phyloP scores from a whole-genome alignment of 92 coral and sea anemone genomes.

The Porites cylindrica region DNA sequence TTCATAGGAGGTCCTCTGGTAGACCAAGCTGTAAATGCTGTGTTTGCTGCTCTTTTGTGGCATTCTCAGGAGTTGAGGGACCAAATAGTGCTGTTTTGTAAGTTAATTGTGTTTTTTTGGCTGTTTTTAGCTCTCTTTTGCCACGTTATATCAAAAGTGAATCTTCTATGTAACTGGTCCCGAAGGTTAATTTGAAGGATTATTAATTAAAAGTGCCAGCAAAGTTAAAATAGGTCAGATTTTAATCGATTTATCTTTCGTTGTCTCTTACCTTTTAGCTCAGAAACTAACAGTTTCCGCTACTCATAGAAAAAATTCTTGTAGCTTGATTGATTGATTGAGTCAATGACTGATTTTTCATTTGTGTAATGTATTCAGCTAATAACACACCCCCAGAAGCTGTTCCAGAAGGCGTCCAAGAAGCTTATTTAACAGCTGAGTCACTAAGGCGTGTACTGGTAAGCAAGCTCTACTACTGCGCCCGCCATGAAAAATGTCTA shows the following conservation, averaged over 20 bases:
- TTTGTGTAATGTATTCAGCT: constrained; percentile 53
- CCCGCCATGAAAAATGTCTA: neutral
- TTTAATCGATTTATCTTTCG: too few relatives aligned
- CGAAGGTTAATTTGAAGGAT: too few relatives aligned
- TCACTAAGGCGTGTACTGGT: constrained; percentile 93
- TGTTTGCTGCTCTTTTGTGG: constrained; percentile 96
- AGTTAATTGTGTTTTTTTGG: constrained; percentile 5
- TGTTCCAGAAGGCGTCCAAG: constrained; percentile 89
- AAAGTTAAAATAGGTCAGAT: too few relatives aligned
- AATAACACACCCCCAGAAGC: constrained; percentile 92
- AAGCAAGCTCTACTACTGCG: neutral
- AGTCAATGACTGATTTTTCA: too few relatives aligned
- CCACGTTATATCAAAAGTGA: too few relatives aligned
- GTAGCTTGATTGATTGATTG: too few relatives aligned
- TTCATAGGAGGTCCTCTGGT: constrained; percentile 91
- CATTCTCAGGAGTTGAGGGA: constrained; percentile 97
- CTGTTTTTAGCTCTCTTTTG: neutral
- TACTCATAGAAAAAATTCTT: too few relatives aligned
- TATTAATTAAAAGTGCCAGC: too few relatives aligned
- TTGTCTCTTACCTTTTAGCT: too few relatives aligned
- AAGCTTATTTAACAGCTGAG: constrained; percentile 93
- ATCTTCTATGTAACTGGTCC: too few relatives aligned
- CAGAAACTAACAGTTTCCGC: too few relatives aligned
- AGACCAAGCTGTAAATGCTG: constrained; percentile 87
- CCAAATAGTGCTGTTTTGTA: constrained; percentile 89